A percentile compares a stretch with the other conserved stretches of the same genome.
These are phyloP conservation scores for Megaceryle alcyon DNA, from an alignment of 2,797 vertebrate genomes.

Conservation along the genomic window DNA sequence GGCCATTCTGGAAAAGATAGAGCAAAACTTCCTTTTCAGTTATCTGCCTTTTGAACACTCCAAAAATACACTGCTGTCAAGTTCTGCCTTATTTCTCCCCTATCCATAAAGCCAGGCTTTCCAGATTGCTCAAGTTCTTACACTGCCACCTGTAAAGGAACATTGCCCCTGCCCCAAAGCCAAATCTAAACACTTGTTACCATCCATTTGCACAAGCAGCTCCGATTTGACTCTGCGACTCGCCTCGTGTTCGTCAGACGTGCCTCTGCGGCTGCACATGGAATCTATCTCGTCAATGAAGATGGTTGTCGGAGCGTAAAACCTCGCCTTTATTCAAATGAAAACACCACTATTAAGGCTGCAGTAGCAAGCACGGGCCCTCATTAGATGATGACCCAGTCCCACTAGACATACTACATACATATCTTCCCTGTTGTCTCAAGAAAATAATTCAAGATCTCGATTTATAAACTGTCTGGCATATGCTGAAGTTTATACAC, in stretches of 20 bases:
- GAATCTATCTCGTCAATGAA: slow-evolving; percentile 99
- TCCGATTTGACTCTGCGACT: slow-evolving; percentile 98
- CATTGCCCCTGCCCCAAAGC: not conserved
- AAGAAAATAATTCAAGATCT: not conserved
- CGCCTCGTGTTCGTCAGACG: slow-evolving; percentile 95
- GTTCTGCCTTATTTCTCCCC: not conserved
- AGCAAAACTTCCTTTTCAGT: not conserved
- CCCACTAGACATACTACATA: not conserved
- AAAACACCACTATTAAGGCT: slow-evolving; percentile 35
- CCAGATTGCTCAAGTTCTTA: not conserved
- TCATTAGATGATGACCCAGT: not conserved
- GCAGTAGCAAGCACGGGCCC: not conserved
- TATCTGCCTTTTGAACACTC: not conserved
- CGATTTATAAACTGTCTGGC: not conserved
- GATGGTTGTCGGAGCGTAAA: slow-evolving; percentile 96
- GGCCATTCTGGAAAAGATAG: not conserved
- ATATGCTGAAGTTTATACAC: not conserved
- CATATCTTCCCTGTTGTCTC: not conserved
- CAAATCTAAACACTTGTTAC: slow-evolving; percentile 76
- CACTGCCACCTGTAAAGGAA: not conserved
- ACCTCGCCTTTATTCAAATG: slow-evolving; percentile 86
- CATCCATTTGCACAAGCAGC: slow-evolving; percentile 98
- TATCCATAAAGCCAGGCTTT: not conserved
- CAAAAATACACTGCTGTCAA: not conserved
- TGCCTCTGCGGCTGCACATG: slow-evolving; percentile 94